Evolutionary conservation across 2,797 vertebrate genomes (phyloP).

Genomic region (Uromys caudimaculatus): DNA sequence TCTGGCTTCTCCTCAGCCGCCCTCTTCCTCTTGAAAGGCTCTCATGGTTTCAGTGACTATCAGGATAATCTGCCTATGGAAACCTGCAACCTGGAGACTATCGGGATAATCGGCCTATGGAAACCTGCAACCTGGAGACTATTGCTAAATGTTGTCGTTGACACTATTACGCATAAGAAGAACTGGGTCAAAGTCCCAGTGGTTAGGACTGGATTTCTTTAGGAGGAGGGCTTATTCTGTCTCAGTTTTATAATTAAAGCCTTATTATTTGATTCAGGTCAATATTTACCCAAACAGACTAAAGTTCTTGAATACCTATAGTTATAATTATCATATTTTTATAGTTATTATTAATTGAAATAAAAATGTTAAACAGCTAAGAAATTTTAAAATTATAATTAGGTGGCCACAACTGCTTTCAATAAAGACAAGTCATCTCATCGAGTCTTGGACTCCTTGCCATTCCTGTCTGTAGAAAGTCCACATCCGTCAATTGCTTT

Average conservation of each 20-base stretch:
- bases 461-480: neutral
- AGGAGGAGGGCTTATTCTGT: neutral
- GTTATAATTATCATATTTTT: too few species aligned
- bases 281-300: constrained; percentile 16
- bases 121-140: neutral
- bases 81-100: neutral
- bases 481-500: neutral
- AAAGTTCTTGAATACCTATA: neutral
- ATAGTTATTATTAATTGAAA: neutral
- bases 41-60: neutral
- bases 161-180: neutral
- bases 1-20: neutral
- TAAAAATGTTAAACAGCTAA: neutral
- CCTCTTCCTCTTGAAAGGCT: neutral
- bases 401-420: constrained; percentile 2
- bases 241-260: neutral
- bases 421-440: neutral
- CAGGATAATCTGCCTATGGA: too few species aligned
- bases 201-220: neutral
- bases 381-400: neutral
- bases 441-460: neutral
- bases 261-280: neutral
- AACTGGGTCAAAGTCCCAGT: neutral
- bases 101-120: too few species aligned
- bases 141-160: neutral